Evolutionary conservation across 1,140 invertebrate genomes (phyloP).

Genomic region (Pectinophora gossypiella): DNA sequence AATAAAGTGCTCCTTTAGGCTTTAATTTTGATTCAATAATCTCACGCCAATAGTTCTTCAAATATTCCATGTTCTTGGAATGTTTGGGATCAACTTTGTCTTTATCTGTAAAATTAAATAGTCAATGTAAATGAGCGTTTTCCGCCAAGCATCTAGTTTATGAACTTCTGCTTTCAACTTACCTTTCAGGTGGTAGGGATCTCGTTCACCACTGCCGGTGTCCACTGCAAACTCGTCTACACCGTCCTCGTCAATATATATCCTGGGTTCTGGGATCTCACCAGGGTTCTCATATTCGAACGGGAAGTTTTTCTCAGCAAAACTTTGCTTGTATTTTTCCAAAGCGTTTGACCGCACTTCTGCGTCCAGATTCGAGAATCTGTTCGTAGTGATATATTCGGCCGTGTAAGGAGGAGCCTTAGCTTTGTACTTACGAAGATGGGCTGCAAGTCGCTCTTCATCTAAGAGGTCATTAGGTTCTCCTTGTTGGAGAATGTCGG

Average conservation of each 20-base stretch:
- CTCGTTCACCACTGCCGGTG: constrained; percentile 58
- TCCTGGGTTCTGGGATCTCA: constrained; percentile 72
- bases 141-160: constrained; percentile 26
- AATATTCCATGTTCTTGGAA: constrained; percentile 60
- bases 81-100: constrained; percentile 30
- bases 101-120: constrained; percentile 19
- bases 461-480: constrained; percentile 37
- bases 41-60: constrained; percentile 58
- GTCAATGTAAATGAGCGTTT: constrained; percentile 6
- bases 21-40: constrained; percentile 48
- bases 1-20: constrained; percentile 47
- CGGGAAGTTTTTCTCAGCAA: constrained; percentile 59
- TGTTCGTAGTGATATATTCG: constrained; percentile 56
- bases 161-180: not conserved
- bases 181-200: constrained; percentile 34
- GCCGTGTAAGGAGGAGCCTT: constrained; percentile 52
- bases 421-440: constrained; percentile 54
- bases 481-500: constrained; percentile 16
- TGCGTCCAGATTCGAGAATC: constrained; percentile 54
- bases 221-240: constrained; percentile 63
- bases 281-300: constrained; percentile 69
- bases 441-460: constrained; percentile 56
- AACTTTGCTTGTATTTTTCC: constrained; percentile 65
- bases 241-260: constrained; percentile 72
- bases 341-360: constrained; percentile 59